Conservation (phyloP, 2,113 vertebrate species). For the Rhabdomys dilectus region DNA sequence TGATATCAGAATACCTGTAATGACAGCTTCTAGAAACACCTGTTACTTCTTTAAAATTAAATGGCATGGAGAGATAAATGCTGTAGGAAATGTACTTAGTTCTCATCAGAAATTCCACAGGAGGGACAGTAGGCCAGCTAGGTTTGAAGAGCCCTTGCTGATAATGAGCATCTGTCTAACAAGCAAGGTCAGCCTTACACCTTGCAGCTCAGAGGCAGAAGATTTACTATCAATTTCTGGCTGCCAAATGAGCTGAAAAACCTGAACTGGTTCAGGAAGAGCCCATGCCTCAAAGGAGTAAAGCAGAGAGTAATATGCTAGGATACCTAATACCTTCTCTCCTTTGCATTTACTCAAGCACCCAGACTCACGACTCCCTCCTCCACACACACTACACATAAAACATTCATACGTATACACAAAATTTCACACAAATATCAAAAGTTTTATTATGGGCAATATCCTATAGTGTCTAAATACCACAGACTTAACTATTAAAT, state of each 20-base stretch:
- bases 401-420: not conserved
- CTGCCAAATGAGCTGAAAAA: not conserved
- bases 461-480: not conserved
- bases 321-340: not conserved
- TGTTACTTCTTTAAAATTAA: not conserved
- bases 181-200: not conserved
- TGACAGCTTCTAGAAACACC: not conserved
- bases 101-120: not conserved
- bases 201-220: not conserved
- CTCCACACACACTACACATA: not conserved
- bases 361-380: not conserved
- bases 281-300: not conserved
- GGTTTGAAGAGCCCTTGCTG: not conserved
- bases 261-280: not conserved
- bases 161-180: not conserved
- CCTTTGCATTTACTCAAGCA: not conserved
- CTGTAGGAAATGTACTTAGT: not conserved
- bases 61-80: not conserved
- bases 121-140: not conserved
- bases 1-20: not conserved
- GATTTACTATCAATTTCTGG: not conserved
- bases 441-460: not conserved
- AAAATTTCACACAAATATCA: not conserved
- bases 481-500: not conserved
- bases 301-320: not conserved